A percentile compares a stretch with the other conserved stretches of the same genome.
Evolutionary conservation across 1,140 invertebrate genomes (phyloP).

Genomic region (Drosophila quadrilineata): DNA sequence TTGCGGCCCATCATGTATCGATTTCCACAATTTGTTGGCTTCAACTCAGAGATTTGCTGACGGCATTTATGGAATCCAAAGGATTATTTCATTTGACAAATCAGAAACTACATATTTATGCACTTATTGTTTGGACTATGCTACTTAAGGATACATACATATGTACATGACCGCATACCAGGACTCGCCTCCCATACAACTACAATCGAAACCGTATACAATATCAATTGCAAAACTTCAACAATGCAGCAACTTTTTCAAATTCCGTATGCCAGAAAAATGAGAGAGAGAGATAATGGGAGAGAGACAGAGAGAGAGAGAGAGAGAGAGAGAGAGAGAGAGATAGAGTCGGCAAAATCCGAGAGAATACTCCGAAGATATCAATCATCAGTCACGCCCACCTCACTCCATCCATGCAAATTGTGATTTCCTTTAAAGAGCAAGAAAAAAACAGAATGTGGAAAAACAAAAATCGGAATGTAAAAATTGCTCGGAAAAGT

Average conservation of each 20-base stretch:
- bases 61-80: slow-evolving; percentile 3
- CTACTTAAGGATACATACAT: slow-evolving; percentile 48
- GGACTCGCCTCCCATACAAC: slow-evolving; percentile 26
- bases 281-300: slow-evolving; percentile 5
- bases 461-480: neutral
- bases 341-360: too few species aligned
- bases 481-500: slow-evolving; percentile 32
- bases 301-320: too few species aligned
- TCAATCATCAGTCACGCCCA: slow-evolving; percentile 32
- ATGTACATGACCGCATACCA: slow-evolving; percentile 15
- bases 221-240: slow-evolving; percentile 67
- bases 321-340: too few species aligned
- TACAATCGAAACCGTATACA: slow-evolving; percentile 60
- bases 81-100: slow-evolving; percentile 45
- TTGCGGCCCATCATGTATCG: too few species aligned
- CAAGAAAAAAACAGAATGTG: slow-evolving; percentile 21
- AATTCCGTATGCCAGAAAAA: too few species aligned
- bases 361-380: slow-evolving; percentile 44
- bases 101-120: slow-evolving; percentile 49
- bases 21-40: slow-evolving; percentile 46
- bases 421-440: slow-evolving; percentile 61
- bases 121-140: slow-evolving; percentile 29
- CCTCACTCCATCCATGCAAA: slow-evolving; percentile 33
- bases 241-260: slow-evolving; percentile 43
- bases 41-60: neutral